Base-by-base conservation (phyloP, 2,888 invertebrate genomes). In the Gymnosoma rotundatum region DNA sequence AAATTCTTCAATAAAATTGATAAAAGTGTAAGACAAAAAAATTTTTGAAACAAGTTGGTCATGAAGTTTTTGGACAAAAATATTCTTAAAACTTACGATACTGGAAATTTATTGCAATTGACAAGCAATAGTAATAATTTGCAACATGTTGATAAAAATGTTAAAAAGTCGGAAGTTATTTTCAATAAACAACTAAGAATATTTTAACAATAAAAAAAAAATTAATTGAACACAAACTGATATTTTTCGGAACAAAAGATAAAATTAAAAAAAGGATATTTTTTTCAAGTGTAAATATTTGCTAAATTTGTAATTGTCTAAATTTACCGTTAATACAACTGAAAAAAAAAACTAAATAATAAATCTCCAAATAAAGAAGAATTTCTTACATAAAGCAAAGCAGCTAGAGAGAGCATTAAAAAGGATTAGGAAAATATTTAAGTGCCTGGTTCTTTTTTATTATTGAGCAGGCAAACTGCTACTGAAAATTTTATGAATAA, bases 121-220 rank as follows among this genome's bases (percentile, higher is more conserved):
- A 61, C n/a, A 52, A 69, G 21, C 70, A 83, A 70, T 32, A 74
- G 18, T 18, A 63, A 72, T 18, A 76, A 54, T 38, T 74, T 83
- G 42, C 12, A 60, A 20, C 48, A 20, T 38, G 25, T 60, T 32
- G 50, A 75, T 25, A 83, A 73, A 50, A 61, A 61, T 60, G 70
- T 21, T 56, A 78, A 73, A 69, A 48, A 50, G 48, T 48, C 2
- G 20, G n/a, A 61, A 74, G 64, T 64, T 63, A 61, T 74, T 78
- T 58, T 42, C 18, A 54, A 58, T 72, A 32, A 74, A 63, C 66
- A 79, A 75, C 42, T 56, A 79, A 74, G 73, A 82, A 78, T 83
- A 79, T 83, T 83, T 85, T 79, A 12, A 7, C 12, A n/a, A n/a
- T 12, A 1, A 42, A 42, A 67, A 45, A 64, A 54, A 75, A 67